Conservation (phyloP, 2,888 invertebrate species). For the Carterocephalus palaemon region DNA sequence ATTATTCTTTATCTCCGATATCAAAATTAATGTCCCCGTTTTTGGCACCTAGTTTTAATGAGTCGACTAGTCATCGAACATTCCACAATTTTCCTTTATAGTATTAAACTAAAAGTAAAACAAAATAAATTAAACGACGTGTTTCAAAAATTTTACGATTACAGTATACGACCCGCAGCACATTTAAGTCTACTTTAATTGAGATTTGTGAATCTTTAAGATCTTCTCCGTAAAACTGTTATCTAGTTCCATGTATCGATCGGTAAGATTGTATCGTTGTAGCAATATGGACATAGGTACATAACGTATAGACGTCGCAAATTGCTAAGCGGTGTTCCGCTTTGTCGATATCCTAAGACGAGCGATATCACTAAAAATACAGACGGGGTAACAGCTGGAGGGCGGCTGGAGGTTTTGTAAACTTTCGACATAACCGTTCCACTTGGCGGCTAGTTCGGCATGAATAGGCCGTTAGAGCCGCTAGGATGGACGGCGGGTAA, state of each 20-base stretch:
- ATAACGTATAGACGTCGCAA: too few species aligned
- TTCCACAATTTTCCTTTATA: conserved; percentile 2
- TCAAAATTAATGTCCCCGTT: conserved; percentile 36
- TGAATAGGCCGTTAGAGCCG: conserved; percentile 29
- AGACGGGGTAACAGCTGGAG: conserved; percentile 12
- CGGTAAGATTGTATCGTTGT: neutral
- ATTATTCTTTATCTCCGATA: conserved; percentile 34
- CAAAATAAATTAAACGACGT: neutral
- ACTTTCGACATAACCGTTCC: conserved; percentile 22
- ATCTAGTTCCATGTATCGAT: too few species aligned
- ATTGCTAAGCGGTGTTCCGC: conserved; percentile 4
- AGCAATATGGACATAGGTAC: neutral
- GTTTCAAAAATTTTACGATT: too few species aligned
- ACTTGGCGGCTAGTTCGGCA: conserved; percentile 25
- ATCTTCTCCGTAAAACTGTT: too few species aligned
- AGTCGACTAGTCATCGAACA: neutral
- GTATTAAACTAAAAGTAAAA: neutral
- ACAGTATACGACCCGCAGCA: too few species aligned
- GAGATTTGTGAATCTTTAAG: too few species aligned
- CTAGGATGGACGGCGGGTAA: conserved; percentile 34
- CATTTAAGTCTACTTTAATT: too few species aligned
- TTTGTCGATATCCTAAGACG: conserved; percentile 2
- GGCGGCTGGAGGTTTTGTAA: conserved; percentile 21
- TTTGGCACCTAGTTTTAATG: conserved; percentile 34
- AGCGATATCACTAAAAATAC: conserved; percentile 12